A percentile compares a stretch with the other conserved stretches of the same genome.
phyloP scores from a whole-genome alignment of 2,797 vertebrate genomes.

The Eurystomus glaucurus region DNA sequence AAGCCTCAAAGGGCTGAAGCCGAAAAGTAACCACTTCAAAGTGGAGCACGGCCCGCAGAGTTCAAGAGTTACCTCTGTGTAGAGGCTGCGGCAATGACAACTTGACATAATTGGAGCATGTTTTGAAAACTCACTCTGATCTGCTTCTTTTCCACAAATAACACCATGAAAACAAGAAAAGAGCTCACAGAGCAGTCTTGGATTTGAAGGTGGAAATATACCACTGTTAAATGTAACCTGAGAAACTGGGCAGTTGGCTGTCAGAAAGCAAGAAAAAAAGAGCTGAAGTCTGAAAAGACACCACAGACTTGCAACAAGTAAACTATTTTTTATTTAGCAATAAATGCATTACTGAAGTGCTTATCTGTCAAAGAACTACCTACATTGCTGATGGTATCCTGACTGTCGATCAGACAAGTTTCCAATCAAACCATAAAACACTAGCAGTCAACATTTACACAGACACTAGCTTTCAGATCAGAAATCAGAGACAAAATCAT shows the following conservation, averaged over 20 bases:
- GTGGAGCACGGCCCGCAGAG: background rate
- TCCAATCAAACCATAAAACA: background rate
- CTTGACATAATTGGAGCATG: slow-evolving; percentile 68
- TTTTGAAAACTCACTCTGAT: slow-evolving; percentile 53
- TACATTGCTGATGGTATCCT: background rate
- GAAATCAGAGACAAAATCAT: background rate
- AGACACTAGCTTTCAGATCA: background rate
- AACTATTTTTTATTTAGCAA: background rate
- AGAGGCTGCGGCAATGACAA: slow-evolving; percentile 27
- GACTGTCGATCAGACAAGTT: background rate
- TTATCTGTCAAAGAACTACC: background rate
- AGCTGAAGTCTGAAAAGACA: background rate
- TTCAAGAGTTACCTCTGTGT: slow-evolving; percentile 18
- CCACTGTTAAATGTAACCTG: background rate
- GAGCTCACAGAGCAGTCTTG: background rate
- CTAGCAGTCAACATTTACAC: background rate
- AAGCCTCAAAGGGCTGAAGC: background rate
- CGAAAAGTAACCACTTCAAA: background rate
- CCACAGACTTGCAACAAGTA: background rate
- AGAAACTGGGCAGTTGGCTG: background rate
- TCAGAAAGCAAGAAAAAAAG: background rate
- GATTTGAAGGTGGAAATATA: slow-evolving; percentile 46
- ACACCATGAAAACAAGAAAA: slow-evolving; percentile 32
- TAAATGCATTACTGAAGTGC: background rate
- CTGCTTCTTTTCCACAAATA: slow-evolving; percentile 48